A percentile compares a stretch with the other conserved stretches of the same genome.
phyloP scores from a whole-genome alignment of 2,888 invertebrate genomes.

The Argyresthia goedartella region DNA sequence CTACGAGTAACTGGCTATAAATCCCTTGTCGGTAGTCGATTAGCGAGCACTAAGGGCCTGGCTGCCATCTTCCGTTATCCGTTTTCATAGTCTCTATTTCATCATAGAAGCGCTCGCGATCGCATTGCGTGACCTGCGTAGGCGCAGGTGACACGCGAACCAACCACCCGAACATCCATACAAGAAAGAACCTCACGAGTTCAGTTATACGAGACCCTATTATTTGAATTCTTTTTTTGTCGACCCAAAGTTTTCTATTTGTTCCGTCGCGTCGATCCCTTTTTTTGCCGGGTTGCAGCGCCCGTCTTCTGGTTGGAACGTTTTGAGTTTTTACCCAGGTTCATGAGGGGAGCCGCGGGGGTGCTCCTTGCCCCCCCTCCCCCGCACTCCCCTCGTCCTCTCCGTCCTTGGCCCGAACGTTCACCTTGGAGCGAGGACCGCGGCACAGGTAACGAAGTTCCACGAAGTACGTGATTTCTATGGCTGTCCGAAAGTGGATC shows the following conservation, averaged over 20 bases:
- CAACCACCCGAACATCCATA: conserved; percentile 38
- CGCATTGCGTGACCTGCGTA: conserved; percentile 43
- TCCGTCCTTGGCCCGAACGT: conserved; percentile 69
- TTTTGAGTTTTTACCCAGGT: conserved; percentile 34
- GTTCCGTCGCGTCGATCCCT: conserved; percentile 61
- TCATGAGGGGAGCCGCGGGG: conserved; percentile 27
- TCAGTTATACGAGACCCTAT: conserved; percentile 56
- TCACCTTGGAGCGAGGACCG: conserved; percentile 65
- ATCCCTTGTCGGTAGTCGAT: conserved; percentile 16
- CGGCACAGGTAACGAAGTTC: conserved; percentile 70
- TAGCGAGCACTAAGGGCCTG: conserved; percentile 24
- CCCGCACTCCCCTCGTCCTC: conserved; percentile 38
- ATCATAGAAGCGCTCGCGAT: conserved; percentile 41
- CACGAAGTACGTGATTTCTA: conserved; percentile 69
- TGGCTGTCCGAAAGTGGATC: conserved; percentile 62
- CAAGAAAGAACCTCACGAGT: conserved; percentile 38
- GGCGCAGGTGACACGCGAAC: conserved; percentile 63
- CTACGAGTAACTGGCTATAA: conserved; percentile 6
- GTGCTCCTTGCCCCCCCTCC: conserved; percentile 43
- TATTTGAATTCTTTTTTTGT: conserved; percentile 50
- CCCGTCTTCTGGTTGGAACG: conserved; percentile 51
- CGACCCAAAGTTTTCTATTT: conserved; percentile 57
- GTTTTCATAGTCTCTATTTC: conserved; percentile 51
- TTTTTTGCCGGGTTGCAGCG: conserved; percentile 60
- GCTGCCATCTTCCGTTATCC: conserved; percentile 53